Evolutionary conservation across 2,888 invertebrate species (phyloP).

Genomic region (Aphidoletes aphidimyza): DNA sequence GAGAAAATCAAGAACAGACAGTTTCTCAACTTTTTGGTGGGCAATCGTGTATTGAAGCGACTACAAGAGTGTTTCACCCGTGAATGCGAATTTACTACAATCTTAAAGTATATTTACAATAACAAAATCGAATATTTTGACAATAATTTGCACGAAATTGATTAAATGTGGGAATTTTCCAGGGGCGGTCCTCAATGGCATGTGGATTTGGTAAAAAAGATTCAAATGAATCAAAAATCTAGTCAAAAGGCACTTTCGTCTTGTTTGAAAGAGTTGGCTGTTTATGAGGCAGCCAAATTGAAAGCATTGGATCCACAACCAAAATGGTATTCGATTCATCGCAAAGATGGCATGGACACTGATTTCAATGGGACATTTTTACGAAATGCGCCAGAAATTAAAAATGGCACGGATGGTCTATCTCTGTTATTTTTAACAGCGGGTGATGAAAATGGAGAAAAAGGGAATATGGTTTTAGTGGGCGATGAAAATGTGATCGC

Average conservation of each 20-base stretch:
- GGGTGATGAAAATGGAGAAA: slow-evolving; percentile 76
- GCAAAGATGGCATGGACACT: slow-evolving; percentile 78
- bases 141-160: slow-evolving; percentile 1
- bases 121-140: background rate
- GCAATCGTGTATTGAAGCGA: slow-evolving; percentile 74
- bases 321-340: slow-evolving; percentile 71
- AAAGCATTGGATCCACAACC: slow-evolving; percentile 68
- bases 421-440: slow-evolving; percentile 76
- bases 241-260: slow-evolving; percentile 74
- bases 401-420: slow-evolving; percentile 70
- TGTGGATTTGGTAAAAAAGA: slow-evolving; percentile 77
- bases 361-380: slow-evolving; percentile 80
- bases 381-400: slow-evolving; percentile 59
- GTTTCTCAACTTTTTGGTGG: slow-evolving; percentile 77
- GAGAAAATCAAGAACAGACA: slow-evolving; percentile 80
- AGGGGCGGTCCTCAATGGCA: slow-evolving; percentile 80
- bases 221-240: slow-evolving; percentile 75
- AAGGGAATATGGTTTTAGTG: slow-evolving; percentile 68
- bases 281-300: slow-evolving; percentile 74
- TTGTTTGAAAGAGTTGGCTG: slow-evolving; percentile 76
- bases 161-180: slow-evolving; percentile 60
- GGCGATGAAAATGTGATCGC: slow-evolving; percentile 64
- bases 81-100: slow-evolving; percentile 74
- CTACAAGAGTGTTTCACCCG: slow-evolving; percentile 73
- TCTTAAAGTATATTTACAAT: slow-evolving; percentile 74